Percentiles rank a stretch among this genome's conserved stretches.
Evolutionary conservation across 30 jellyfish, hydroid and myxozoan species (phyloP).

Genomic region (Aurelia aurita): DNA sequence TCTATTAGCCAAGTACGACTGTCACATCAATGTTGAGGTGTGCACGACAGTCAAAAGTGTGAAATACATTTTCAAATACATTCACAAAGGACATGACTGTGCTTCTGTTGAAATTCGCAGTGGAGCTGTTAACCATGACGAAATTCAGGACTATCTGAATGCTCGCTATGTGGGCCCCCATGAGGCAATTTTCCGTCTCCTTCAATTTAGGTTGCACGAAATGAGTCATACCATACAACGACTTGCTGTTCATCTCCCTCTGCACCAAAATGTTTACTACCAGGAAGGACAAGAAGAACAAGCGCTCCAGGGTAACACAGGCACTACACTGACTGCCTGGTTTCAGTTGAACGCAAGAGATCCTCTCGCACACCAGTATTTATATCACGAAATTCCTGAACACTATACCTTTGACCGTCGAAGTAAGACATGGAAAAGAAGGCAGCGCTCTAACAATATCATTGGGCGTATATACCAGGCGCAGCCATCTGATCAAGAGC

Average conservation of each 20-base stretch:
- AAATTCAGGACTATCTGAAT: background rate
- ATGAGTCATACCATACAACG: too few relatives aligned
- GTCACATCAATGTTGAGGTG: conserved; percentile 78
- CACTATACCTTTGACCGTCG: conserved; percentile 32
- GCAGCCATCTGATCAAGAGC: background rate
- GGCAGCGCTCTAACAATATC: background rate
- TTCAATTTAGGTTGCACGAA: too few relatives aligned
- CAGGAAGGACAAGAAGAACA: conserved; percentile 3
- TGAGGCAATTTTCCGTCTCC: conserved; percentile 24
- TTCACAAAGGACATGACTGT: too few relatives aligned
- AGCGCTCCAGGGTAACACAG: conserved; percentile 50
- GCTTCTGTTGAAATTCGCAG: too few relatives aligned
- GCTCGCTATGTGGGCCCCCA: conserved; percentile 56
- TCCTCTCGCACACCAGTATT: background rate
- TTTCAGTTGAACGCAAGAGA: conserved; percentile 21
- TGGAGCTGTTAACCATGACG: too few relatives aligned
- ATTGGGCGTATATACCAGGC: background rate
- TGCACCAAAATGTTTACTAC: background rate
- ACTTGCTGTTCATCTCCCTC: too few relatives aligned
- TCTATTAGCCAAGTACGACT: conserved; percentile 32
- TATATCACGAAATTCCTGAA: conserved; percentile 48
- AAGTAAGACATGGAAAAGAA: conserved; percentile 5
- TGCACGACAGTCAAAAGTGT: too few relatives aligned
- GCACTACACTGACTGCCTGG: conserved; percentile 67
- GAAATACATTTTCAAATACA: too few relatives aligned